phyloP scores from a whole-genome alignment of 2,113 vertebrate species.

The Cynopterus brachyotis region DNA sequence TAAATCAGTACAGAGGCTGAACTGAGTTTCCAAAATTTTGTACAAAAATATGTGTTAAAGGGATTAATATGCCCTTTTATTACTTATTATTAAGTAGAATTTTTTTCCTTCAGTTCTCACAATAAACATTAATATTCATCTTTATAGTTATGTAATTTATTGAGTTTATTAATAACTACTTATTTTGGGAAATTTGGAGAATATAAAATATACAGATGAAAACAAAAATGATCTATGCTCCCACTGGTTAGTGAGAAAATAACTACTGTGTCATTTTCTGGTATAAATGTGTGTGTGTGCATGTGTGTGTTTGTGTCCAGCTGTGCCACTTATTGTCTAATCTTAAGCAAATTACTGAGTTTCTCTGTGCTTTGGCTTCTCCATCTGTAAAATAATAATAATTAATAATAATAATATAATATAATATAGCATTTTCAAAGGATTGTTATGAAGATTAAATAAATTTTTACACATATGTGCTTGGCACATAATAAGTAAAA shows the following conservation, averaged over 20 bases:
- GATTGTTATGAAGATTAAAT: not conserved
- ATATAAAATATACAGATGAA: not conserved
- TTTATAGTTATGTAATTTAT: not conserved
- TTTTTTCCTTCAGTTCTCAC: not conserved
- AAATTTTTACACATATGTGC: not conserved
- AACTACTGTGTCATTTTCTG: not conserved
- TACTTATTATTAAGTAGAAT: not conserved
- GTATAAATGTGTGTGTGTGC: not conserved
- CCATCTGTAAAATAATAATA: not conserved
- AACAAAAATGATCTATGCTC: not conserved
- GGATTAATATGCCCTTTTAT: not conserved
- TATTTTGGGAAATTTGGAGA: not conserved
- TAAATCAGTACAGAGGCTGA: not conserved
- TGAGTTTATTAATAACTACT: constrained; percentile 2
- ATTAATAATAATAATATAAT: constrained; percentile 16
- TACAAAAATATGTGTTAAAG: not conserved
- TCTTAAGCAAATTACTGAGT: not conserved
- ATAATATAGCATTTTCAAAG: not conserved
- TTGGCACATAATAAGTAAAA: not conserved
- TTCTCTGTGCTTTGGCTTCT: not conserved
- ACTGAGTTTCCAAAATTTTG: not conserved
- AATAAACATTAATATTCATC: not conserved
- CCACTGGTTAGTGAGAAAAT: not conserved
- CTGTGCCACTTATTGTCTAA: not conserved
- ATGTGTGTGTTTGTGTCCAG: not conserved